Base-by-base conservation (phyloP, 1,140 invertebrate genomes). In the Globodera ellingtonae region DNA sequence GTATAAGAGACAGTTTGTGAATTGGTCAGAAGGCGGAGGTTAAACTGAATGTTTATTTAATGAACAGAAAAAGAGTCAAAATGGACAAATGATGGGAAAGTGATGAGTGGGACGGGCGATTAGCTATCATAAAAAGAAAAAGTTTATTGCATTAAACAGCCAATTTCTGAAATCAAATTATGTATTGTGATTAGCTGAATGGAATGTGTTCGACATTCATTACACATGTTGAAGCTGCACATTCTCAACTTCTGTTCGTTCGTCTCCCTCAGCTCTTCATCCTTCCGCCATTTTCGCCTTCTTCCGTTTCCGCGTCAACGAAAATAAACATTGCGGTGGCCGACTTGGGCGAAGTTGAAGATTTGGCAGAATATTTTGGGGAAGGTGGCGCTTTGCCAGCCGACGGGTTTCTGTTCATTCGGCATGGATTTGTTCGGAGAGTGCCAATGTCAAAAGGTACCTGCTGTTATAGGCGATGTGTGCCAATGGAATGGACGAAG, bases 401-500 rank as follows among this genome's bases (percentile, higher is more conserved):
- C 6, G 75, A 77, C 24, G 47, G 9, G 18, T 77, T 46, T 66
- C 56, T 65, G 67, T 24, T 21, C 35, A 35, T 35, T 1, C 0
- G 24, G n/a, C 18, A 66, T 66, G 21, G 52, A 62, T 52, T 35
- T 62, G 21, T 35, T 35, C 35, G 35, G 35, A 35, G 3, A 35
- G 71, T 44, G 4, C 21, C 44, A 56, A 44, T 72, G 44, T 9
- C 21, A 50, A 21, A 10, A 72, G 4, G 47, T 18, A 50, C 71
- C 71, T n/a, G n/a, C 18, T 15, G 48, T 50, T 9, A 72, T 72
- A n/a, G 9, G 35, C 35, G n/a, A 77, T 70, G 24, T 69, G 65
- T 24, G 69, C 75, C n/a, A 77, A 7, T 46, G 75, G 75, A 67
- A 77, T 77, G 69, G 74, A 65, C n/a, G 35, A 3, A 24, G 75